A percentile compares a stretch with the other conserved stretches of the same genome.
phyloP scores from a whole-genome alignment of 2,113 vertebrate species.

The Tenrec ecaudatus region DNA sequence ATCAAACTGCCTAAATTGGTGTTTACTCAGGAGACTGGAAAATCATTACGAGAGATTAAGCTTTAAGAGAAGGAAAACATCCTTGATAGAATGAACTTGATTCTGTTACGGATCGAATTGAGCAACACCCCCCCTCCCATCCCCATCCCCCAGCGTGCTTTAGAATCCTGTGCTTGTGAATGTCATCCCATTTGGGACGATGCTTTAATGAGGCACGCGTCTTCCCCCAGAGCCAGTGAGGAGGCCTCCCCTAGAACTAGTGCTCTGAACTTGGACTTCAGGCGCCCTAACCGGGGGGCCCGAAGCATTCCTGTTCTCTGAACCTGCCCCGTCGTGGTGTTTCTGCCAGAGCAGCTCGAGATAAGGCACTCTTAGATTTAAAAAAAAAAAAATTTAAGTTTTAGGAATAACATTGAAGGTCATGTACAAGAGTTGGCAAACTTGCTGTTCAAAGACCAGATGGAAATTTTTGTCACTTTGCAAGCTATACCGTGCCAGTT shows the following conservation, averaged over 20 bases:
- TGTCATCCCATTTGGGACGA: background rate
- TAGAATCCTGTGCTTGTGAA: background rate
- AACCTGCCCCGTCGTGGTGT: no score
- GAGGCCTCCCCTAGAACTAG: background rate
- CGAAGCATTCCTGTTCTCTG: no score
- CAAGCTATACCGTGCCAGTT: no score
- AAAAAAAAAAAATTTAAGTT: no score
- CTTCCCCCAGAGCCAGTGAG: background rate
- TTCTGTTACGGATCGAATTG: background rate
- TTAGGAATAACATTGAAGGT: no score
- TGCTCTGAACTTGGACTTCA: background rate
- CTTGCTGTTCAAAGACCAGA: no score
- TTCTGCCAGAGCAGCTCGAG: no score
- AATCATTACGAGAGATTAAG: background rate
- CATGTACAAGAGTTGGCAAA: no score
- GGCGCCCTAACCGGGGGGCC: background rate
- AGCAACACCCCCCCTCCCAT: no score
- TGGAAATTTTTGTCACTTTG: no score
- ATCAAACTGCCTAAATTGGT: background rate
- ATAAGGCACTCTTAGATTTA: no score
- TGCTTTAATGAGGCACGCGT: background rate
- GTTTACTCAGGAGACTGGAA: constrained; percentile 47
- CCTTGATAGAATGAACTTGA: background rate
- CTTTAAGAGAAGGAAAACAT: background rate
- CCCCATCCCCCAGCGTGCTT: background rate